Percentiles rank a stretch among this genome's conserved stretches.
phyloP scores from a whole-genome alignment of 1,140 invertebrate genomes.

The Anoplolepis gracilipes region DNA sequence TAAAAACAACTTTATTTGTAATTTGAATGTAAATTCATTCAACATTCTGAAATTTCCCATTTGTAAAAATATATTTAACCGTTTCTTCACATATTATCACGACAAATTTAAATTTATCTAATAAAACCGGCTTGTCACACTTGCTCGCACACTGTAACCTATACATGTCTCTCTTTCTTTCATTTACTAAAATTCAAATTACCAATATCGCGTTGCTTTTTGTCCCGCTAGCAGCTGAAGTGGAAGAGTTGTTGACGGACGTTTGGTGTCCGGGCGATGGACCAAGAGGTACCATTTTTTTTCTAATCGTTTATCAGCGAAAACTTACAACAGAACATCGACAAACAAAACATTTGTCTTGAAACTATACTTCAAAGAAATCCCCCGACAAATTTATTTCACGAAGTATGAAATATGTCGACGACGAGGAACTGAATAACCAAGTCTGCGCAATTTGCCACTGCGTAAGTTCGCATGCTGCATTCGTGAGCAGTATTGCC shows the following conservation, averaged over 20 bases:
- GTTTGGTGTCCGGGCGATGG: slow-evolving; percentile 78
- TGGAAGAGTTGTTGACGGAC: slow-evolving; percentile 75
- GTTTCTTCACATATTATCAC: too few species aligned
- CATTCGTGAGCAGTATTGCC: not conserved
- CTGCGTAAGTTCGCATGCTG: too few species aligned
- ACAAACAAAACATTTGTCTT: not conserved
- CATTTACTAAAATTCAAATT: slow-evolving; percentile 1
- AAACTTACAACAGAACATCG: too few species aligned
- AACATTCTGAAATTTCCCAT: too few species aligned
- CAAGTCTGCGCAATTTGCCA: too few species aligned
- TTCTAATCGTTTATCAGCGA: not conserved
- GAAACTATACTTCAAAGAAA: not conserved
- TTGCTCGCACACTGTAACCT: not conserved
- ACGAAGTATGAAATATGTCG: too few species aligned
- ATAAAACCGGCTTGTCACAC: not conserved
- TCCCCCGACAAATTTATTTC: not conserved
- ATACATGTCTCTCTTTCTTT: too few species aligned
- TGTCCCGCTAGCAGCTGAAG: slow-evolving; percentile 72
- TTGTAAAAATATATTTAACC: too few species aligned
- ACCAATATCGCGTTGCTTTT: slow-evolving; percentile 77
- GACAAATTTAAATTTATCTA: too few species aligned
- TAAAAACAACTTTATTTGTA: too few species aligned
- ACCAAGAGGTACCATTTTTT: slow-evolving; percentile 77
- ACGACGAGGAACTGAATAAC: too few species aligned
- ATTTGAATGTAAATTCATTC: too few species aligned